phyloP scores from a whole-genome alignment of 2,797 vertebrate genomes.

The Vultur gryphus region DNA sequence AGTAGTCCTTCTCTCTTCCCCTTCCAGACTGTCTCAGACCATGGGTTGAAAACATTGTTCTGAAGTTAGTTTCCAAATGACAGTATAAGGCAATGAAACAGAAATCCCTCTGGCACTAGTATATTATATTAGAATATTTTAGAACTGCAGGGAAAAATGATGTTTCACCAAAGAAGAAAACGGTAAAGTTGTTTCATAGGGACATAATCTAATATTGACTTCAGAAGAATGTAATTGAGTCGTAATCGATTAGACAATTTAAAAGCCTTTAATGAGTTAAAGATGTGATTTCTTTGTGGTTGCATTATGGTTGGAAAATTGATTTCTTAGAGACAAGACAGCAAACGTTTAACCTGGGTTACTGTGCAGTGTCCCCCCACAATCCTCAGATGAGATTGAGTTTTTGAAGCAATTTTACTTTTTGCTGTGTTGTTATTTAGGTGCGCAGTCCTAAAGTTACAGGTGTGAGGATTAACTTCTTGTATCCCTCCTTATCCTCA shows the following conservation, averaged over 20 bases:
- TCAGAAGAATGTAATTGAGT: constrained; percentile 54
- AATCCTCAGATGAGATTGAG: constrained; percentile 37
- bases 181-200: background rate
- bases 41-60: background rate
- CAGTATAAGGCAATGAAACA: background rate
- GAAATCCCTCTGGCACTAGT: background rate
- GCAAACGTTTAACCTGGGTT: constrained; percentile 54
- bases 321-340: constrained; percentile 63
- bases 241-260: constrained; percentile 67
- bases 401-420: constrained; percentile 56
- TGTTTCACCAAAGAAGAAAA: background rate
- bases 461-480: constrained; percentile 12
- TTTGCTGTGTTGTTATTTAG: constrained; percentile 32
- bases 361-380: background rate
- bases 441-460: background rate
- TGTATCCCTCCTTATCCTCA: background rate
- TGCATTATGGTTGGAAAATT: constrained; percentile 47
- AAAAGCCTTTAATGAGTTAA: constrained; percentile 62
- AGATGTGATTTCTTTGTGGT: constrained; percentile 56
- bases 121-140: background rate
- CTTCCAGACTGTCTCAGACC: background rate
- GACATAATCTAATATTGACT: background rate
- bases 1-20: background rate
- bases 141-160: background rate
- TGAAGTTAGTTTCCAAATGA: background rate